These are phyloP conservation scores for Jordanella pulchra DNA, from an alignment of 2,797 vertebrate species.

Conservation along the genomic window DNA sequence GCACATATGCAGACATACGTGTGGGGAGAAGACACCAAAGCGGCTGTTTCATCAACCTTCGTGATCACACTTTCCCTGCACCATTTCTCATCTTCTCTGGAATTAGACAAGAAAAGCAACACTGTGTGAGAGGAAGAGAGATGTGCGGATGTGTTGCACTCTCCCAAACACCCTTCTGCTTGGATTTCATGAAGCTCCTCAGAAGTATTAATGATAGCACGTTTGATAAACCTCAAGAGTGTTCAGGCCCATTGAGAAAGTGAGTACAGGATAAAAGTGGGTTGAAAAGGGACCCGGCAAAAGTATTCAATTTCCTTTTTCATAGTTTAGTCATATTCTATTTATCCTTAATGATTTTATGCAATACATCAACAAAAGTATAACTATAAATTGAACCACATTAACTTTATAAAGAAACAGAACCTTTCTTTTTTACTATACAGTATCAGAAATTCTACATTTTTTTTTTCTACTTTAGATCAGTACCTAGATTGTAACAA, in stretches of 20 bases:
- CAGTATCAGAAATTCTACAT: too few relatives aligned
- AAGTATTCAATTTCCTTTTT: not conserved
- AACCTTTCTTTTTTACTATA: too few relatives aligned
- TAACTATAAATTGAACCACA: too few relatives aligned
- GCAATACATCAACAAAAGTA: not conserved
- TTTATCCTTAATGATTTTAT: not conserved
- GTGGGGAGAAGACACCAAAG: conserved; percentile 43
- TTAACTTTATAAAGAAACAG: too few relatives aligned
- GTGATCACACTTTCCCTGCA: conserved; percentile 46
- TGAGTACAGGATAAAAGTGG: not conserved
- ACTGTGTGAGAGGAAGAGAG: conserved; percentile 1
- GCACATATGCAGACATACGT: conserved; percentile 36
- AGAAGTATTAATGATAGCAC: not conserved
- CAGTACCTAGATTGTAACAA: too few relatives aligned
- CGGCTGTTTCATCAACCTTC: conserved; percentile 51
- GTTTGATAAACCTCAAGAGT: not conserved
- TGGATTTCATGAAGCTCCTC: conserved; percentile 33
- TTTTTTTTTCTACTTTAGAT: too few relatives aligned
- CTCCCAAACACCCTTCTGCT: conserved; percentile 29
- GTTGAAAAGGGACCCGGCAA: not conserved
- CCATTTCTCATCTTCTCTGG: conserved; percentile 43
- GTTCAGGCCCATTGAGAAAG: not conserved
- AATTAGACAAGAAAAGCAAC: conserved; percentile 38
- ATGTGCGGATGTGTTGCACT: conserved; percentile 12
- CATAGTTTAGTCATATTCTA: not conserved